These are phyloP conservation scores for Eubasilissa regina DNA, from an alignment of 1,140 invertebrate genomes.

Conservation along the genomic window DNA sequence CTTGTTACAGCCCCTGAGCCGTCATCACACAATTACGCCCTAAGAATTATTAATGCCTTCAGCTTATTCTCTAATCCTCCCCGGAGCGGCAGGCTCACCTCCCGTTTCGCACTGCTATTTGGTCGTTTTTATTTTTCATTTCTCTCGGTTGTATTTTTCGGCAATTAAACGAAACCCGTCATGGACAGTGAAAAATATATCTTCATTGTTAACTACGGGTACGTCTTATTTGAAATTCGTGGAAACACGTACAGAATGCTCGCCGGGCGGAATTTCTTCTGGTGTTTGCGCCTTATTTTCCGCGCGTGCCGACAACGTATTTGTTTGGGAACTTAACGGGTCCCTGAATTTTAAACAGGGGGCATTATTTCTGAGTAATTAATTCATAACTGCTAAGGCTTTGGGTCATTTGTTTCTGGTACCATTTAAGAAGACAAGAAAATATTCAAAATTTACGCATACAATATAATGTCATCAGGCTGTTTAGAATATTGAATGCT, in stretches of 20 bases:
- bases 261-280: background rate
- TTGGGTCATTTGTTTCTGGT: no score
- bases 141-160: constrained; percentile 14
- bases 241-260: background rate
- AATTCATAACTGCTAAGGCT: no score
- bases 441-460: no score
- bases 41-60: constrained; percentile 52
- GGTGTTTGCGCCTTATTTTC: background rate
- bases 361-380: no score
- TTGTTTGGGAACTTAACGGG: no score
- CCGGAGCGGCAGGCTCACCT: constrained; percentile 20
- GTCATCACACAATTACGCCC: constrained; percentile 49
- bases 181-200: constrained; percentile 32
- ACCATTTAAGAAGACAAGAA: no score
- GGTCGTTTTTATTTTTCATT: constrained; percentile 4
- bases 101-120: background rate
- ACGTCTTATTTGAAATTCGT: constrained; percentile 11
- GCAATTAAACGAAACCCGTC: constrained; percentile 26
- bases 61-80: constrained; percentile 32
- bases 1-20: constrained; percentile 31
- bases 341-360: no score
- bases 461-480: no score
- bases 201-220: constrained; percentile 25
- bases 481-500: no score
- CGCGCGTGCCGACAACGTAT: no score